Evolutionary conservation across 2,888 invertebrate genomes (phyloP).

Genomic region (Crematogaster levior): DNA sequence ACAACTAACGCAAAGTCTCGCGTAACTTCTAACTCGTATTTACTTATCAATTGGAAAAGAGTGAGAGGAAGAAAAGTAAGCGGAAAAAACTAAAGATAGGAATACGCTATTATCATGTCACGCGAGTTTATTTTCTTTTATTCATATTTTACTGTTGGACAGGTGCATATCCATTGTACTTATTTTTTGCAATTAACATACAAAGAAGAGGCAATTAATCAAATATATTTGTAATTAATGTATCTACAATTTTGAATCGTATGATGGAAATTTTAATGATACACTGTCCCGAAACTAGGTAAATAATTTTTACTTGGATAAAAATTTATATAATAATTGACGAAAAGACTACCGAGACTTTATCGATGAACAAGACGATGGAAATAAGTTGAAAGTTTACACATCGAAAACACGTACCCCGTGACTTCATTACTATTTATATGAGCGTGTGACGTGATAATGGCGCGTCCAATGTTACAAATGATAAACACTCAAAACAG

Average conservation of each 20-base stretch:
- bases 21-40: slow-evolving; percentile 40
- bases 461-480: neutral
- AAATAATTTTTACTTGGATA: neutral
- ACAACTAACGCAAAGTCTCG: slow-evolving; percentile 44
- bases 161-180: neutral
- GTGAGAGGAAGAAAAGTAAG: neutral
- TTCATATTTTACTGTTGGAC: neutral
- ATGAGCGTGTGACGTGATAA: neutral
- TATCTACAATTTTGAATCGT: neutral
- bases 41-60: slow-evolving; percentile 12
- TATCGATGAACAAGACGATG: neutral
- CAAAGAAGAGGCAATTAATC: neutral
- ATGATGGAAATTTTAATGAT: neutral
- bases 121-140: neutral
- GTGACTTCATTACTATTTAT: neutral
- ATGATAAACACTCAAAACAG: neutral
- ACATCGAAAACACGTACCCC: neutral
- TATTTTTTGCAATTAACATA: neutral
- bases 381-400: neutral
- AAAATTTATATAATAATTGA: neutral
- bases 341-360: neutral
- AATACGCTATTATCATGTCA: slow-evolving; percentile 13
- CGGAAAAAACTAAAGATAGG: neutral
- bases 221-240: neutral
- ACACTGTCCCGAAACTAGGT: neutral